These are phyloP conservation scores for Porites australiensis DNA, from an alignment of 64 coral and sea anemone species.

Conservation along the genomic window DNA sequence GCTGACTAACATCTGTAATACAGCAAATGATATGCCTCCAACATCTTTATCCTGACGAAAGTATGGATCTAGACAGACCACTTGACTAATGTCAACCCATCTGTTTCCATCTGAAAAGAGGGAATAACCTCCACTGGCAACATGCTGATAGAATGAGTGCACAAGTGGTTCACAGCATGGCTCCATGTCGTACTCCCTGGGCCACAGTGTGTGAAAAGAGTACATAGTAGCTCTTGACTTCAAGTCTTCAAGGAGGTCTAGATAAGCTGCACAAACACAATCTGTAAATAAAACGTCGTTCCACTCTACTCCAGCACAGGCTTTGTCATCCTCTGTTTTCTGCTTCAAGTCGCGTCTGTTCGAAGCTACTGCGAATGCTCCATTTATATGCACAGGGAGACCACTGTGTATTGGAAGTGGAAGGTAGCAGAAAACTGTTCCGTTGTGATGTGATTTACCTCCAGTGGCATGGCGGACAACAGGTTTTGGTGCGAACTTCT, in stretches of 20 bases:
- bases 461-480: not conserved
- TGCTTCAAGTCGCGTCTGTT: constrained; percentile 80
- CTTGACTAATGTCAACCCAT: constrained; percentile 56
- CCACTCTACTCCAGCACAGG: constrained; percentile 68
- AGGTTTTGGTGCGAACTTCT: constrained; percentile 45
- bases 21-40: constrained; percentile 60
- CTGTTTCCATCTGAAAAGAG: constrained; percentile 71
- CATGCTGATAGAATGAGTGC: constrained; percentile 60
- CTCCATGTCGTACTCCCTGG: constrained; percentile 27
- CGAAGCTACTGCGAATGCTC: constrained; percentile 76
- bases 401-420: constrained; percentile 82
- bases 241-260: constrained; percentile 66
- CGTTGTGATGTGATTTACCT: not conserved
- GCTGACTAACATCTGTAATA: constrained; percentile 48
- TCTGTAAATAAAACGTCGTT: constrained; percentile 83
- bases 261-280: constrained; percentile 64
- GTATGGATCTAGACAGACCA: constrained; percentile 62
- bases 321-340: constrained; percentile 85
- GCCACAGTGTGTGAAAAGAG: constrained; percentile 78
- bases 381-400: constrained; percentile 87
- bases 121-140: not conserved
- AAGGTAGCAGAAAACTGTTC: constrained; percentile 77
- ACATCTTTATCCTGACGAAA: constrained; percentile 41
- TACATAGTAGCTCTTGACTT: not conserved
- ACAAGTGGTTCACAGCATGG: constrained; percentile 45